These are phyloP conservation scores for Pteropus alecto DNA, from an alignment of 2,113 vertebrate genomes.

Conservation along the genomic window DNA sequence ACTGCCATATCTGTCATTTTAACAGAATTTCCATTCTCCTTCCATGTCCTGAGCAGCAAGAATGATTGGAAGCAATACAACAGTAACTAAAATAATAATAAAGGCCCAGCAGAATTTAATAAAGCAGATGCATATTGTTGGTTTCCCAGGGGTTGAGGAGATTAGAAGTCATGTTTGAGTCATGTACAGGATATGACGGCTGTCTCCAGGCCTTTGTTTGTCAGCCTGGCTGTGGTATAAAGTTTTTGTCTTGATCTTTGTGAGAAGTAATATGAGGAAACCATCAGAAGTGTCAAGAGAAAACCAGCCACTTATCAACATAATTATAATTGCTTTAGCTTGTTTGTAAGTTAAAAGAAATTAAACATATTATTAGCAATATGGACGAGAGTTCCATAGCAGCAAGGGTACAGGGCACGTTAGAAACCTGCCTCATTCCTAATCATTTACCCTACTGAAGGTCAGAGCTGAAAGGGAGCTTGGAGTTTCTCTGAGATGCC, in stretches of 20 bases:
- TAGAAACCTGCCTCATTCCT: background rate
- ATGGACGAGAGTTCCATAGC: constrained; percentile 37
- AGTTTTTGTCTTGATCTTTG: constrained; percentile 52
- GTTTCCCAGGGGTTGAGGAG: background rate
- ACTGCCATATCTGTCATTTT: constrained; percentile 66
- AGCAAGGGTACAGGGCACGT: background rate
- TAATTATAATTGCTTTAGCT: constrained; percentile 71
- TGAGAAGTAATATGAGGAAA: constrained; percentile 59
- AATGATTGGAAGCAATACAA: constrained; percentile 19
- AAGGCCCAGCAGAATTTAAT: constrained; percentile 16
- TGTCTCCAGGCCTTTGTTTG: constrained; percentile 15
- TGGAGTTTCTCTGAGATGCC: background rate
- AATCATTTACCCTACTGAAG: background rate
- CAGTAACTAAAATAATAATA: constrained; percentile 38
- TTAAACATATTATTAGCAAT: constrained; percentile 50
- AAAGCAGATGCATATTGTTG: background rate
- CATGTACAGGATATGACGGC: background rate
- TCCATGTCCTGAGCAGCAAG: constrained; percentile 62
- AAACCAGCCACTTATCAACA: constrained; percentile 75
- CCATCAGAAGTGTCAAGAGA: constrained; percentile 71
- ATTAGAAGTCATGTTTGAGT: constrained; percentile 7
- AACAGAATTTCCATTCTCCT: constrained; percentile 62
- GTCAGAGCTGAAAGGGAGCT: background rate
- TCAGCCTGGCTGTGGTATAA: background rate
- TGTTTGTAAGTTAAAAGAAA: constrained; percentile 64